A percentile compares a stretch with the other conserved stretches of the same genome.
Evolutionary conservation across 2,113 vertebrate species (phyloP).

Genomic region (Orientallactaga bullata): DNA sequence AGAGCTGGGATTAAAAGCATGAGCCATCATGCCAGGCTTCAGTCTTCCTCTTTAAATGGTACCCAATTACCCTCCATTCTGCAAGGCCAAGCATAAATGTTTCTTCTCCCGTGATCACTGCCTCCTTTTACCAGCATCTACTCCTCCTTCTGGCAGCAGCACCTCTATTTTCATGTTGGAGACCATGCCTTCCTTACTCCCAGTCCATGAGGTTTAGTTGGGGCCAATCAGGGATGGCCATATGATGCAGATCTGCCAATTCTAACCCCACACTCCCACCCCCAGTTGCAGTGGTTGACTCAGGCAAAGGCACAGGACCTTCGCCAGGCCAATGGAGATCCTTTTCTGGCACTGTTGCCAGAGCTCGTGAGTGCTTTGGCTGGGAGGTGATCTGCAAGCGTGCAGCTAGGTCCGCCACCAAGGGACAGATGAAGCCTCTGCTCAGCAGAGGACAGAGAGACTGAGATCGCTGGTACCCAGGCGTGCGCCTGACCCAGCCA

Average conservation of each 20-base stretch:
- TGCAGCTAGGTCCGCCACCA: not conserved
- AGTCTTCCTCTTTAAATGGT: not conserved
- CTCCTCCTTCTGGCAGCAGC: not conserved
- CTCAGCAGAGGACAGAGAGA: not conserved
- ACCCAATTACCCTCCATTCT: not conserved
- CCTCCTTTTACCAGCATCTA: not conserved
- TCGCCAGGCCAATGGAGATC: not conserved
- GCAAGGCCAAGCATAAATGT: not conserved
- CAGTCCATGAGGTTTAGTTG: not conserved
- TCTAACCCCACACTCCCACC: no score
- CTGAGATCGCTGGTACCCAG: not conserved
- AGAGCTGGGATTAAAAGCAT: no score
- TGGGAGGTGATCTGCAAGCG: not conserved
- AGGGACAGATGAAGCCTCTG: not conserved
- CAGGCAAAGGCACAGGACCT: not conserved
- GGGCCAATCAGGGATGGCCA: not conserved
- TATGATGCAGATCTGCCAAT: not conserved
- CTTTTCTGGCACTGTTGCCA: not conserved
- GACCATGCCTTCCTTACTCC: not conserved
- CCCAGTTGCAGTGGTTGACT: not conserved
- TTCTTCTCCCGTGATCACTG: not conserved
- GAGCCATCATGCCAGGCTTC: no score
- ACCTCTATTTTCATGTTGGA: not conserved
- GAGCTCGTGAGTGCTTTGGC: not conserved
- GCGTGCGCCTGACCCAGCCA: not conserved